Evolutionary conservation across 2,888 invertebrate genomes (phyloP).

Genomic region (Noctuana brunneofusca): DNA sequence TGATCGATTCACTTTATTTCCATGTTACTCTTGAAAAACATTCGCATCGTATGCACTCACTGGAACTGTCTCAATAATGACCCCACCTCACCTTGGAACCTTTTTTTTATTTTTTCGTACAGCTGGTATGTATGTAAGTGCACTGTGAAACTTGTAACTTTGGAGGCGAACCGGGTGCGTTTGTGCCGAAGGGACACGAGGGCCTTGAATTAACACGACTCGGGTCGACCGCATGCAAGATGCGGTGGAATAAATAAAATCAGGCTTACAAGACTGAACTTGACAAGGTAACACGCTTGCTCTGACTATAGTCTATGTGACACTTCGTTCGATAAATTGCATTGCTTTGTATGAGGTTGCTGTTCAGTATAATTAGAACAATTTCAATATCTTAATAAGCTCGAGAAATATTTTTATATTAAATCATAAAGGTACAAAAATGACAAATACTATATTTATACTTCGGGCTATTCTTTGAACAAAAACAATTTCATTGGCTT

Average conservation of each 20-base stretch:
- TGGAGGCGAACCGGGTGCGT: conserved; percentile 65
- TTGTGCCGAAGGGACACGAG: conserved; percentile 62
- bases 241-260: conserved; percentile 58
- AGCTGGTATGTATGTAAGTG: conserved; percentile 30
- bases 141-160: conserved; percentile 40
- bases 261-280: conserved; percentile 46
- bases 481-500: conserved; percentile 24
- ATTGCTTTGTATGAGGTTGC: background rate
- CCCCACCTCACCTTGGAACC: conserved; percentile 36
- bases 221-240: conserved; percentile 54
- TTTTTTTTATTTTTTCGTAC: conserved; percentile 47
- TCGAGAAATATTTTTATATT: background rate
- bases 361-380: background rate
- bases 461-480: background rate
- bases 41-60: conserved; percentile 32
- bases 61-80: conserved; percentile 38
- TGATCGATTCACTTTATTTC: conserved; percentile 7
- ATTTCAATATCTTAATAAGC: background rate
- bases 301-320: conserved; percentile 17
- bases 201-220: conserved; percentile 58
- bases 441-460: background rate
- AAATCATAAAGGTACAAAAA: background rate
- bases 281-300: conserved; percentile 54
- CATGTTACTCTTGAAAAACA: conserved; percentile 7
- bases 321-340: conserved; percentile 16